Evolutionary conservation across 2,797 vertebrate species (phyloP), one percentile per base, ranked within the genome.

Genomic region (Anguilla anguilla): DNA sequence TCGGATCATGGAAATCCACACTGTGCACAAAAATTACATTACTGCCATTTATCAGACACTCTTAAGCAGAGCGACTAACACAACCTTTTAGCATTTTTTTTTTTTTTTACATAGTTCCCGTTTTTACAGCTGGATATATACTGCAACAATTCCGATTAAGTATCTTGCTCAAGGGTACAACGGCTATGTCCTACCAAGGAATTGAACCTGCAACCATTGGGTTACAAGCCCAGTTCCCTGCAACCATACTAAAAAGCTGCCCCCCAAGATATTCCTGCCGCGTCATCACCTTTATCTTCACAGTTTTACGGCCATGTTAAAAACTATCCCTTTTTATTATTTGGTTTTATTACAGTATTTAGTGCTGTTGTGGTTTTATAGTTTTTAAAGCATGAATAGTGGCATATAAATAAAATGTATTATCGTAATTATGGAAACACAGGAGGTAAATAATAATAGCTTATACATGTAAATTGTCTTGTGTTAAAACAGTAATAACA

Each of bases 361-460:
- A 74, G 9, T 39, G 13, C 28, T 74, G 69, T 74, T 39, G 2
- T 39, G 31, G 69, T 31, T 35, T 77, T 77, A 43, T 77, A 77
- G 74, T 17, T 43, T 72, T 22, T 31, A 4, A 39, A 39, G 74
- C 31, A 43, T 15, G 74, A 43, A 39, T 4, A 3, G 74, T 77
- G 31, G 11, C 74, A 43, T 77, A 43, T 19, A 77, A 77, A 77
- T 77, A 43, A 77, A 77, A 77, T 77, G 35, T 77, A 43, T 77
- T 15, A 77, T 22, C 31, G 7, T n/a, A 67, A 77, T 74, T 74
- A 74, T 74, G 13, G 28, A 74, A 39, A 22, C 31, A 39, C 74
- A 77, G 35, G 10, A 19, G 74, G 74, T 35, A 77, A 77, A 77
- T 43, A 77, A 77, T 67, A 35, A 74, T 15, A 13, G 69, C 69